Evolutionary conservation across 1,140 invertebrate species (phyloP), one percentile per base, ranked within the genome.

Genomic region (Lycorma delicatula): DNA sequence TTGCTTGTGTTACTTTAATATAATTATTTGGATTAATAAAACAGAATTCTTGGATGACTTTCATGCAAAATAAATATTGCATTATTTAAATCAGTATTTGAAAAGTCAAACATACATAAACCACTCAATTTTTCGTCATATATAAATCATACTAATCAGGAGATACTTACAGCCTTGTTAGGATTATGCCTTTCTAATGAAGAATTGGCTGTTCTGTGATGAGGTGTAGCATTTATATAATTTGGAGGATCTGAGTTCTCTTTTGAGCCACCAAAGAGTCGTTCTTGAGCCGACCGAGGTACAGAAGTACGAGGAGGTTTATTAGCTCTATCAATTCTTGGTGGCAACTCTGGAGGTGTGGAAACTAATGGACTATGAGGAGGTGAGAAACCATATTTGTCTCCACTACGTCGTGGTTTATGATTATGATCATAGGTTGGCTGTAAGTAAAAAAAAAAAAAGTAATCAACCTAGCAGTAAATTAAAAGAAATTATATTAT

Each of bases 271-370:
- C 79, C 81, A 69, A 83, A 83, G 4, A 83, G 64, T 53, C 82
- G 69, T 64, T 83, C 81, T 62, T 82, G 80, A 0, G 81, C 81
- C 23, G 66, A 66, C 46, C 62, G 58, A 16, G 53, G 46, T 13
- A 54, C 56, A 16, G 62, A 60, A 22, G 63, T 60, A 48, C 74
- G 72, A 52, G 73, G 71, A 2, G 87, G 87, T 68, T 91, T 91
- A 3, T 76, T 83, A 50, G 81, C 83, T 38, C 89, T 77, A 71
- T 91, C 88, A 13, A 91, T 81, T 38, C 87, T 77, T 12, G 91
- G 91, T 0, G 91, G 91, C 54, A 92, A 72, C 74, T 92, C 88
- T 3, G 88, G 89, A 2, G 82, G 81, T 18, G 60, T 47, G 20
- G 27, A 58, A 18, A 38, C n/a, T 38, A 38, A 13, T 2, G 60